Evolutionary conservation across 1,140 invertebrate genomes (phyloP), one percentile per base, ranked within the genome.

Genomic region (Tetramorium simillimum): DNA sequence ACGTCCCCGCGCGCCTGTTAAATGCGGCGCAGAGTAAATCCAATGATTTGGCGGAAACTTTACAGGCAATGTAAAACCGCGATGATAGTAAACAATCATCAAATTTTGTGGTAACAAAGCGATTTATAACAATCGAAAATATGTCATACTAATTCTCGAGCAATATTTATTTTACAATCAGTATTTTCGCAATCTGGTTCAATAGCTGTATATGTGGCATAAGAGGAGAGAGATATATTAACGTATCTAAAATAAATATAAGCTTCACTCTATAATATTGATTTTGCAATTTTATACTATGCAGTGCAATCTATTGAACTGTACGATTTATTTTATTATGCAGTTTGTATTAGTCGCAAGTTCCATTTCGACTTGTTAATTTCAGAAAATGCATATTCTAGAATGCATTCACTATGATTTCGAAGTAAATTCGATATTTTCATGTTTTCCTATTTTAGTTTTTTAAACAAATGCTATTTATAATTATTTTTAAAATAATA

Each of bases 51-150:
- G 43, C 51, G 56, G 58, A 72, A 72, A 89, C 60, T 73, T 81
- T 88, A 51, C 58, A 12, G 51, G 75, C 72, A 53, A 70, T 18
- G 6, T 56, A 40, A 16, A 63, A 4, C 62, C 58, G 69, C 43
- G 76, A 28, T 28, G 56, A 46, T 18, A 70, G 53, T 86, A 90
- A 90, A 87, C 85, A 72, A 67, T 76, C 84, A 77, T 89, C 89
- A 89, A 49, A 78, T 89, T 86, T 90, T 73, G 56, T 43, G 58
- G 72, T 33, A 46, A 81, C 72, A 58, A 56, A 51, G 46, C 60
- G 51, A 89, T 89, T 89, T 89, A 89, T 70, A 49, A 82, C 80
- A 28, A 62, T 9, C 24, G 16, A 5, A 9, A 65, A 69, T 56
- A 58, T n/a, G 40, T 81, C 70, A 53, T 37, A 24, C 51, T 88